Base-by-base conservation (phyloP, 2,113 vertebrate species). In the Macrotis lagotis region DNA sequence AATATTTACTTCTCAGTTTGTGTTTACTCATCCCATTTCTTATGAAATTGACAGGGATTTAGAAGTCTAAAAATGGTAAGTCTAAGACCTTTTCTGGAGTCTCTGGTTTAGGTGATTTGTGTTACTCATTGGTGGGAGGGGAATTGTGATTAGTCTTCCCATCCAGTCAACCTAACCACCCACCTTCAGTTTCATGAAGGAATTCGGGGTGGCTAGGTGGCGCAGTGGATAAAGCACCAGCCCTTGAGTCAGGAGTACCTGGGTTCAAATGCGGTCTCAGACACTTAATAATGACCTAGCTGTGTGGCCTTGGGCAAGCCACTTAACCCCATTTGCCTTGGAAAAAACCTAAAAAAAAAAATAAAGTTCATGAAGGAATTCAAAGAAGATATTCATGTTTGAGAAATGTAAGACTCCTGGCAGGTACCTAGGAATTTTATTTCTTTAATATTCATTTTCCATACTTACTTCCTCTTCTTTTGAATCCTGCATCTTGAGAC, bases 11-110 rank as follows among this genome's bases (percentile, higher is more conserved):
- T 96, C 94, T 94, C 59, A 91, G 7, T 90, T 97, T 93, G 88
- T 91, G 6, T 91, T 95, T 96, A 93, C 66, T 96, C 91, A 94
- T 55, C 59, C 49, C 50, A 59, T 91, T 48, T 94, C 49, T 90
- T 92, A n/a, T 91, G 53, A 12, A 28, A 8, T 31, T 48, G 26
- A 22, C 47, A n/a, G 26, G 3, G 1, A 95, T 66, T 52, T 44
- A 25, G 0, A 37, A 5, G 9, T 53, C 22, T 9, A 59, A 92
- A 47, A 37, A 51, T n/a, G 37, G 22, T 0, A 83, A 44, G 66
- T 19, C n/a, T 44, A 83, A 83, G n/a, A 44, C 6, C 6, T 83
- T 1, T 6, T 83, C 37, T 44, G 5, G 19, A 83, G 66, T 83
- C 7, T 83, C 66, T 83, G n/a, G 19, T 22, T 83, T 83, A 83